Evolutionary conservation across 2,888 invertebrate species (phyloP).

Genomic region (Phyto melanocephala): DNA sequence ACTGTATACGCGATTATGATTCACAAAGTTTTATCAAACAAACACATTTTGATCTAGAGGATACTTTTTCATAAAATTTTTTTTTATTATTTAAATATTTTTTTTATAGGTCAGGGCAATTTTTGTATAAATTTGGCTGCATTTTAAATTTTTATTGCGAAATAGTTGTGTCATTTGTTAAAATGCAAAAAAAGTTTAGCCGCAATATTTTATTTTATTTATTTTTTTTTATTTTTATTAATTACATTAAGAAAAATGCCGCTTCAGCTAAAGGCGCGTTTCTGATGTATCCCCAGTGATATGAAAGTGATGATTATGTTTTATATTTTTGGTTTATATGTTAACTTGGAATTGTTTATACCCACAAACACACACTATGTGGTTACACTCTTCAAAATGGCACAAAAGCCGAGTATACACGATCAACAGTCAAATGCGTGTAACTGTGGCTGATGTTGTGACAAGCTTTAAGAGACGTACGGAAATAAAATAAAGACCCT

Average conservation of each 20-base stretch:
- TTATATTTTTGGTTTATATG: not conserved
- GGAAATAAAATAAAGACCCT: too few relatives aligned
- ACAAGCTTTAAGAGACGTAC: too few relatives aligned
- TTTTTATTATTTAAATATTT: too few relatives aligned
- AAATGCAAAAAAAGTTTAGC: conserved; percentile 25
- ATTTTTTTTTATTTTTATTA: conserved; percentile 52
- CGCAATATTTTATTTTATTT: too few relatives aligned
- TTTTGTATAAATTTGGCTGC: conserved; percentile 34
- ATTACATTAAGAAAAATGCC: conserved; percentile 46
- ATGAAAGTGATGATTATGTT: conserved; percentile 29
- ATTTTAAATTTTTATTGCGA: conserved; percentile 33
- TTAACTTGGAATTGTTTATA: too few relatives aligned
- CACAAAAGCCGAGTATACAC: too few relatives aligned
- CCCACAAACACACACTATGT: too few relatives aligned
- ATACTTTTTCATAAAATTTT: too few relatives aligned
- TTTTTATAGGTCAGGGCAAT: conserved; percentile 47
- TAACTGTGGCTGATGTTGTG: too few relatives aligned
- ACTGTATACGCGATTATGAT: conserved; percentile 46
- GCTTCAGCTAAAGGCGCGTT: conserved; percentile 44
- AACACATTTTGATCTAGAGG: conserved; percentile 20
- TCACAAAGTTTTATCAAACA: conserved; percentile 25
- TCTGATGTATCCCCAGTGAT: conserved; percentile 54
- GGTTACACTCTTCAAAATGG: too few relatives aligned
- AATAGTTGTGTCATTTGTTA: conserved; percentile 44
- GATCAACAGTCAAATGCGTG: too few relatives aligned